These are phyloP conservation scores for Spondyliosoma cantharus DNA, from an alignment of 2,797 vertebrate genomes.

Conservation along the genomic window DNA sequence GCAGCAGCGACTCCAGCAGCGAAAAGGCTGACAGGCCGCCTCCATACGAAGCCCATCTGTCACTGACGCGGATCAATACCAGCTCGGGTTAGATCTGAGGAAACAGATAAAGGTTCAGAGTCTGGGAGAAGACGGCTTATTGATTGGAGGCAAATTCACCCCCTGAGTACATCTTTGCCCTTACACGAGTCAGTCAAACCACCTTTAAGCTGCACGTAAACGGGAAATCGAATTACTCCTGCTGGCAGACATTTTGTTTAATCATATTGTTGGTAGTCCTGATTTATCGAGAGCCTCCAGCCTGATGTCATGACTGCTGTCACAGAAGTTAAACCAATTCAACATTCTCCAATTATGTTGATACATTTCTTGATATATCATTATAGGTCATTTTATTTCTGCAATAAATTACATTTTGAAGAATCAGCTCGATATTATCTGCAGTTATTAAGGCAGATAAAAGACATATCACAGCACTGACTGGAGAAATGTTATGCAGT, in stretches of 20 bases:
- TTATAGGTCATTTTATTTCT: too few species aligned
- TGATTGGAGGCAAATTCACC: conserved; percentile 55
- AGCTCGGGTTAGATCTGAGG: conserved; percentile 56
- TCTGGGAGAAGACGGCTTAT: conserved; percentile 55
- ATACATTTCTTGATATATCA: background rate
- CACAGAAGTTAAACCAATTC: background rate
- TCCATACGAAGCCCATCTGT: conserved; percentile 44
- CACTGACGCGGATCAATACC: conserved; percentile 68
- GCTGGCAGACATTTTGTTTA: conserved; percentile 43
- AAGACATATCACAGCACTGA: too few species aligned
- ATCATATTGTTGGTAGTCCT: conserved; percentile 35
- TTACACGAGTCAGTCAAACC: conserved; percentile 51
- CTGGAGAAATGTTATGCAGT: too few species aligned
- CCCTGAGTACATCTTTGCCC: conserved; percentile 50
- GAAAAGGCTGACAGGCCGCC: conserved; percentile 23
- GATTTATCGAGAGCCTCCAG: conserved; percentile 17
- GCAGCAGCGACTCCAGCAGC: conserved; percentile 24
- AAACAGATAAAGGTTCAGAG: conserved; percentile 63
- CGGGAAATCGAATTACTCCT: conserved; percentile 57
- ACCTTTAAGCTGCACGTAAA: conserved; percentile 43
- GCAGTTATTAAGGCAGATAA: too few species aligned
- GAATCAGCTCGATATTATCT: too few species aligned
- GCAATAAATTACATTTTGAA: too few species aligned
- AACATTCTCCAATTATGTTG: background rate
- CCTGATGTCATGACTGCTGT: background rate